Evolutionary conservation across 2,113 vertebrate genomes (phyloP).

Genomic region (Lophotis ruficrista): DNA sequence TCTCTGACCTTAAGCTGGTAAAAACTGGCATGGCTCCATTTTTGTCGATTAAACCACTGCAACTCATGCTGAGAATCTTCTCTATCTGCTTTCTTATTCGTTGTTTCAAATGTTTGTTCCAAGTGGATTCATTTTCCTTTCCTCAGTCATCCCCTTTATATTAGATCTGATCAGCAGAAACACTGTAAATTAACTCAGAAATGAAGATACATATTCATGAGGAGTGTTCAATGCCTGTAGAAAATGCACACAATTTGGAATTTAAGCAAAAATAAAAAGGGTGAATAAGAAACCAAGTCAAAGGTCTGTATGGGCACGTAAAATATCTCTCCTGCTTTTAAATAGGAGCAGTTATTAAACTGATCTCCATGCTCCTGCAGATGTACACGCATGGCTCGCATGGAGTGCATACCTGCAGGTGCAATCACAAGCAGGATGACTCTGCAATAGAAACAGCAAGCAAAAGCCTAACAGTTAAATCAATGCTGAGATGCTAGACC

Average conservation of each 20-base stretch:
- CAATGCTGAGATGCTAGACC: conserved; percentile 8
- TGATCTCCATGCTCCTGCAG: background rate
- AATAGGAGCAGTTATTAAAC: background rate
- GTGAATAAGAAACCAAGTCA: background rate
- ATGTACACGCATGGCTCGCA: background rate
- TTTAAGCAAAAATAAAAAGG: background rate
- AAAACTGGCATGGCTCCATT: background rate
- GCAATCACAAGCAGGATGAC: background rate
- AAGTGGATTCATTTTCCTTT: background rate
- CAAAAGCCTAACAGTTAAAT: background rate
- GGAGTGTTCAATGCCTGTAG: background rate
- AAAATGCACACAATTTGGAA: background rate
- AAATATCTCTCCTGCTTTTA: background rate
- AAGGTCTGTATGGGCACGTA: background rate
- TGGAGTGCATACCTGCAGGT: background rate
- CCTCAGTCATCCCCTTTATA: background rate
- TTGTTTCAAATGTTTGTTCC: background rate
- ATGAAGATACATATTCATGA: background rate
- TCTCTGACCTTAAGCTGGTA: background rate
- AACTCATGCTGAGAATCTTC: background rate
- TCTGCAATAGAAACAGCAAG: conserved; percentile 26
- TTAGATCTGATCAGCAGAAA: background rate
- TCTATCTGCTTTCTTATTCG: background rate
- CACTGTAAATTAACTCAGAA: background rate
- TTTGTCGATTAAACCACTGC: background rate